These are phyloP conservation scores for Apus apus DNA, from an alignment of 2,113 vertebrate genomes.

Conservation along the genomic window DNA sequence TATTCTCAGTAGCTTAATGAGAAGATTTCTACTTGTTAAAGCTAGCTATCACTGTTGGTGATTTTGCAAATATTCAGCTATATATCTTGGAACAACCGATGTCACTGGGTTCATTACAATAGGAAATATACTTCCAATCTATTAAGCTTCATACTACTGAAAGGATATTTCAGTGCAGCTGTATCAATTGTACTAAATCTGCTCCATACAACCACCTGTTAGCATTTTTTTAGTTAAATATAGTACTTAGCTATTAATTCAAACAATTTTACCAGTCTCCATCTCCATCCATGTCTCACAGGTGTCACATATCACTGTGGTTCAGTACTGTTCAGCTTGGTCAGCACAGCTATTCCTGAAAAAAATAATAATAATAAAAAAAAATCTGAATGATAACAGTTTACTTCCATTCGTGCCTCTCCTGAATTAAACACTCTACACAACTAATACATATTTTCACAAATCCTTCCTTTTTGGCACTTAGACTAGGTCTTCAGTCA, in stretches of 20 bases:
- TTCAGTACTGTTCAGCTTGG: background rate
- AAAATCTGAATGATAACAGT: background rate
- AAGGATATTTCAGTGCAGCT: background rate
- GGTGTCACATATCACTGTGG: background rate
- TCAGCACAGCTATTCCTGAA: rapidly evolving
- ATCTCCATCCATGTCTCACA: background rate
- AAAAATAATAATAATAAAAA: background rate
- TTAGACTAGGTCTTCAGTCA: background rate
- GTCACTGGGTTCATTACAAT: background rate
- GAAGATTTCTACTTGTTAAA: slow-evolving; percentile 8
- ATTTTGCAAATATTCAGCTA: slow-evolving; percentile 17
- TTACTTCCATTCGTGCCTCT: background rate
- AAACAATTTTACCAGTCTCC: background rate
- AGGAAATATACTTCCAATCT: background rate
- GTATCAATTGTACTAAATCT: background rate
- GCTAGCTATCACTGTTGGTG: background rate
- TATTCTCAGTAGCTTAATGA: slow-evolving; percentile 2
- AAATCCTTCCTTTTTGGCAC: background rate
- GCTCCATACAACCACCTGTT: background rate
- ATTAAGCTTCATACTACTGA: background rate
- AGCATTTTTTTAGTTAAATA: background rate
- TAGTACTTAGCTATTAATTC: background rate
- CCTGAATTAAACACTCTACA: background rate
- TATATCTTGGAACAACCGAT: slow-evolving; percentile 45
- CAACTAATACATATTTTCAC: background rate